Evolutionary conservation across 2,888 invertebrate genomes (phyloP), one percentile per base, ranked within the genome.

Genomic region (Smittia sp.): DNA sequence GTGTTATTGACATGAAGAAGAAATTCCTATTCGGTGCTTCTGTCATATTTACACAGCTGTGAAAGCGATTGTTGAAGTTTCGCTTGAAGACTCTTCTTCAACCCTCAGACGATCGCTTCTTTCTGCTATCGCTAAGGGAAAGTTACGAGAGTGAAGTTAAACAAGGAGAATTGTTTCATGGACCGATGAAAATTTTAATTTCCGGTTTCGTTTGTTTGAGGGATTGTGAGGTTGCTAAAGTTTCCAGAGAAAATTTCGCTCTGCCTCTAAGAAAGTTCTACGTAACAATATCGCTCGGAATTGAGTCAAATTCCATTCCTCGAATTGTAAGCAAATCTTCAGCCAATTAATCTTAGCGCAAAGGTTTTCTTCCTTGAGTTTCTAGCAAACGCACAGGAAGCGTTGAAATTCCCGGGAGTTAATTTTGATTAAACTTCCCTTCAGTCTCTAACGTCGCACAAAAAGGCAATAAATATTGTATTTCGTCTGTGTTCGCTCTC

Each of bases 171-270:
- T 52, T 69, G 69, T 52, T 69, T 67, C 54, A 69, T 24, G 27
- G 69, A 69, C 69, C 52, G 69, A 69, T 52, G 46, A 46, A 69
- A 69, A 69, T 54, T 68, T 69, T 69, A 69, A 69, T 69, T 69
- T 69, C 69, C 69, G 69, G 69, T 69, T 69, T 69, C 22, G 54
- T 69, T 69, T 41, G 41, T 25, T 15, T 62, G 25, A 67, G 15
- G 15, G 27, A 18, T 9, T 69, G 25, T 13, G 18, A 24, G 25
- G 52, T 46, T n/a, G 63, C 9, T 2, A 58, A 18, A 58, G 18
- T n/a, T 18, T 15, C 4, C 6, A 11, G 20, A 22, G 9, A 58
- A 20, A n/a, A 46, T 6, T 13, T 15, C n/a, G 4, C 52, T 39
- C 11, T n/a, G 32, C 9, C 32, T 32, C 9, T 32, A 32, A 9